These are phyloP conservation scores for Limnephilus lunatus DNA, from an alignment of 2,888 invertebrate species.

Conservation along the genomic window DNA sequence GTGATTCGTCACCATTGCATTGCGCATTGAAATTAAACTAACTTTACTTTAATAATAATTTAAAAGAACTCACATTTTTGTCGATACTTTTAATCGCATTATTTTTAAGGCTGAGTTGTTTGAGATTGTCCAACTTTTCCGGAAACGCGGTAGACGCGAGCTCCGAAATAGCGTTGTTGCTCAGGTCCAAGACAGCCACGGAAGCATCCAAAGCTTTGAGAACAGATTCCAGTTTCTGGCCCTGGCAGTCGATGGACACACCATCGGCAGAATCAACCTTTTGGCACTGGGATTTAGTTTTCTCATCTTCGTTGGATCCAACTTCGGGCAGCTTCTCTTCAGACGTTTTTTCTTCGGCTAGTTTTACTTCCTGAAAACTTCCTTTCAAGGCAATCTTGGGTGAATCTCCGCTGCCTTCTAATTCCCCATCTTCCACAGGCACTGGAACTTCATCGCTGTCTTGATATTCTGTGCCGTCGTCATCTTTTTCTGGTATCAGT, in stretches of 20 bases:
- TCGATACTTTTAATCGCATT: conserved; percentile 68
- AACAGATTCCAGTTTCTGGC: conserved; percentile 7
- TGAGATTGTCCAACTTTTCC: conserved; percentile 73
- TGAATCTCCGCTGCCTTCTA: conserved; percentile 29
- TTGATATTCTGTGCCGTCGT: conserved; percentile 68
- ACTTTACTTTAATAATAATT: neutral
- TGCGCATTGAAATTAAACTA: neutral
- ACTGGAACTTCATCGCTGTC: conserved; percentile 63
- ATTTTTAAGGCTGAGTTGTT: conserved; percentile 71
- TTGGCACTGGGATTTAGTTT: neutral
- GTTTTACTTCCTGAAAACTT: neutral
- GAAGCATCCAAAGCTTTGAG: conserved; percentile 18
- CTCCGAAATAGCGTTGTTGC: conserved; percentile 40
- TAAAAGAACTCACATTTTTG: conserved; percentile 52
- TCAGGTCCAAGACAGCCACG: conserved; percentile 33
- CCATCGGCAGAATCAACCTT: neutral
- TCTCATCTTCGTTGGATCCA: neutral
- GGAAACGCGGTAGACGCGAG: conserved; percentile 45
- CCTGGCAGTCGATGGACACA: neutral
- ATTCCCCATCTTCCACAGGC: conserved; percentile 67
- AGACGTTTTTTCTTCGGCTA: neutral
- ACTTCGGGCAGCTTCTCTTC: neutral
- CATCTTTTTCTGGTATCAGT: neutral
- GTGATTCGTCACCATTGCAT: neutral
- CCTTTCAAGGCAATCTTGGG: neutral